Base-by-base conservation (phyloP, 2,888 invertebrate genomes). In the Lysandra bellargus region DNA sequence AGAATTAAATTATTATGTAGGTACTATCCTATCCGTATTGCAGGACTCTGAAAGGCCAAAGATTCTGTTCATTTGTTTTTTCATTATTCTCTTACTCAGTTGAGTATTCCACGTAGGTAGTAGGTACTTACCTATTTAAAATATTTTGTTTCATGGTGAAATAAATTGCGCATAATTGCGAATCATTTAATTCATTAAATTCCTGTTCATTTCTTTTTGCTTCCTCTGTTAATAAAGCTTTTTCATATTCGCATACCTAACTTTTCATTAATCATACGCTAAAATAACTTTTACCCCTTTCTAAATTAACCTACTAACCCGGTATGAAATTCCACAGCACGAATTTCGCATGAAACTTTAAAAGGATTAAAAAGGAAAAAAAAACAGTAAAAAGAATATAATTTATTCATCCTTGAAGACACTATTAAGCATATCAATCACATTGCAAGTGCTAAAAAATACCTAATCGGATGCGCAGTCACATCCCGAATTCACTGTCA, bases 401-500 rank as follows among this genome's bases (percentile, higher is more conserved):
- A 69, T 69, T 69, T 93, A 94, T 93, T 93, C 93, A 93, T 90
- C 90, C 87, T 60, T 33, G 88, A 83, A 83, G 86, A 89, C 89
- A 86, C 85, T 87, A 93, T 93, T 93, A 89, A 91, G 93, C 93
- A 93, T 94, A 94, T 94, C 94, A 94, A 93, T 93, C 93, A 92
- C 90, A 83, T 81, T 85, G 87, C 90, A 90, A 91, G 90, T 92
- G 91, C 86, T 89, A 91, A 92, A 87, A 91, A 93, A 90, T 84
- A 87, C 87, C 87, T 92, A 92, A 93, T 93, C 87, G 84, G 86
- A 93, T 93, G 93, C 93, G 88, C 85, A 87, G 84, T 88, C 94
- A 90, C 91, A 92, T 88, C 92, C 89, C 89, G 88, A 85, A 87
- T 86, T 91, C 86, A 85, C 89, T 91, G 89, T 93, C 93, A 94